These are phyloP conservation scores for Paradisaea rubra DNA, from an alignment of 2,113 vertebrate species.

Conservation along the genomic window DNA sequence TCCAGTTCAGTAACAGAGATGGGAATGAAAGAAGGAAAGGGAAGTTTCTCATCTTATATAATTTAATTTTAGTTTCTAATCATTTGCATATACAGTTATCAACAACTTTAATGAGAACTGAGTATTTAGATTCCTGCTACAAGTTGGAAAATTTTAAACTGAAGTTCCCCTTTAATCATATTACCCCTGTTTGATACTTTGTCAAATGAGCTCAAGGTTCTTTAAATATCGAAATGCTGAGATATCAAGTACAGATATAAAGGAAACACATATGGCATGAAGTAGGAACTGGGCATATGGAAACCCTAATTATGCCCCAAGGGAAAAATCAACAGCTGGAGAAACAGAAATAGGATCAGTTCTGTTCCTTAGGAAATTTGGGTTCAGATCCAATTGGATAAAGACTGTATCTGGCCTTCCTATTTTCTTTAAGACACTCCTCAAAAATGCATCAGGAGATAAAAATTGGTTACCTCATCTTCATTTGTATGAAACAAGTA, in stretches of 20 bases:
- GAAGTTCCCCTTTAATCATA: background rate
- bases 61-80: background rate
- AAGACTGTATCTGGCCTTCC: background rate
- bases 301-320: conserved; percentile 28
- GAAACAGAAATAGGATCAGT: conserved; percentile 4
- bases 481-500: background rate
- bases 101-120: background rate
- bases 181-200: background rate
- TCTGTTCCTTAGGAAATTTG: background rate
- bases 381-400: background rate
- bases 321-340: conserved; percentile 39
- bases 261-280: conserved; percentile 3
- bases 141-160: background rate
- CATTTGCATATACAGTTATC: background rate
- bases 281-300: conserved; percentile 21
- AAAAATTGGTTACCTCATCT: background rate
- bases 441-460: background rate
- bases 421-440: background rate
- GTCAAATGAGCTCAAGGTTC: background rate
- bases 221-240: conserved; percentile 14
- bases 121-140: background rate
- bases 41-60: background rate
- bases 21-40: background rate
- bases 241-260: conserved; percentile 16
- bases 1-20: background rate